phyloP scores from a whole-genome alignment of 2,888 invertebrate genomes.

The Scaptomyza tumidula region DNA sequence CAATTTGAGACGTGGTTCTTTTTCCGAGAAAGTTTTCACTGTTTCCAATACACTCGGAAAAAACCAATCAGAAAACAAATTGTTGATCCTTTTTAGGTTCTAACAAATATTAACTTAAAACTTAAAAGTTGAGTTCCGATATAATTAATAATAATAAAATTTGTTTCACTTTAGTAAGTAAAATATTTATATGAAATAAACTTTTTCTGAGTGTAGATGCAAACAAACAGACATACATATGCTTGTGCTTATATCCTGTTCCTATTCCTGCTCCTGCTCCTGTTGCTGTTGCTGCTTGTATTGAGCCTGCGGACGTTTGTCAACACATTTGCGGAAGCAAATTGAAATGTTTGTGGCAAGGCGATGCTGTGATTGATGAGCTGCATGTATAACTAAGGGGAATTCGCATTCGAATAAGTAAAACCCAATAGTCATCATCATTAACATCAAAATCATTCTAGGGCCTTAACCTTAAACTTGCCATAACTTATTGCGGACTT shows the following conservation, averaged over 20 bases:
- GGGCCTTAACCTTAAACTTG: conserved; percentile 7
- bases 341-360: conserved; percentile 68
- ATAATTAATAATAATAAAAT: too few species aligned
- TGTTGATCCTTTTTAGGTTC: too few species aligned
- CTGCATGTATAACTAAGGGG: background rate
- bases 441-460: background rate
- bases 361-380: conserved; percentile 54
- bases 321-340: conserved; percentile 68
- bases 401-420: conserved; percentile 17
- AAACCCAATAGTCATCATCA: too few species aligned
- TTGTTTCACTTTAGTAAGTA: too few species aligned
- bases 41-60: background rate
- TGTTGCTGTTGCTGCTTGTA: conserved; percentile 2
- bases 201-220: background rate
- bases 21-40: background rate
- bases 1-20: background rate
- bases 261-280: conserved; percentile 3
- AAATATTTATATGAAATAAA: too few species aligned
- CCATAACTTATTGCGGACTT: background rate
- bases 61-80: background rate
- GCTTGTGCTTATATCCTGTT: background rate
- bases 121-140: too few species aligned
- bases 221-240: background rate
- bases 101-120: too few species aligned
- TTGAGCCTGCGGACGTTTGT: conserved; percentile 51